phyloP scores from a whole-genome alignment of 2,888 invertebrate genomes.

The Syrphus vitripennis region DNA sequence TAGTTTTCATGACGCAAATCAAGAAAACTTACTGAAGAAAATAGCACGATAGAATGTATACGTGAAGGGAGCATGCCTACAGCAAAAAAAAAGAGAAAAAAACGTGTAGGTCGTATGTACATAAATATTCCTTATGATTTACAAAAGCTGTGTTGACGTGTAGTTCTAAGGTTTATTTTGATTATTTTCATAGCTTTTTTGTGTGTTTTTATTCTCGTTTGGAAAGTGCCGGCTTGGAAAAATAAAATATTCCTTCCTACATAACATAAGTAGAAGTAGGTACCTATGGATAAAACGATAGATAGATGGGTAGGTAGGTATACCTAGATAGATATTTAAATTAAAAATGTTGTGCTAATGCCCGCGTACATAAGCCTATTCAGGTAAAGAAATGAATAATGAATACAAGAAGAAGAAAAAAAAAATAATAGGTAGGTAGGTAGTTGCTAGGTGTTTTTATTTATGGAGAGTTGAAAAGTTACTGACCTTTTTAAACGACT shows the following conservation, averaged over 20 bases:
- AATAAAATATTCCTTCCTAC: not conserved
- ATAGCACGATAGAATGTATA: not conserved
- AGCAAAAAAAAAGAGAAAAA: not conserved
- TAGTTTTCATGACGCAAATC: slow-evolving; percentile 30
- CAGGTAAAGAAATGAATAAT: not conserved
- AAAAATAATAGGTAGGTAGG: too few species aligned
- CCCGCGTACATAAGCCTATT: not conserved
- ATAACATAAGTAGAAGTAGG: not conserved
- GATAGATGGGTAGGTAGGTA: not conserved
- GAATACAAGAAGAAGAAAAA: not conserved
- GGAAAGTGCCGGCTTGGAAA: slow-evolving; percentile 14
- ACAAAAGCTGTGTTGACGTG: slow-evolving; percentile 24
- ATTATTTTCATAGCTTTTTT: slow-evolving; percentile 6
- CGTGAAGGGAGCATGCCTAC: slow-evolving; percentile 23
- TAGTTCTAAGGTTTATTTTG: slow-evolving; percentile 17
- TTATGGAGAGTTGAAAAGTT: slow-evolving; percentile 16
- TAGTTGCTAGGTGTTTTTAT: slow-evolving; percentile 1
- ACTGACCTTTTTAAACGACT: slow-evolving; percentile 35
- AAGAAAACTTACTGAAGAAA: slow-evolving; percentile 9
- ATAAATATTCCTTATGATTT: not conserved
- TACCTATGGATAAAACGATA: not conserved
- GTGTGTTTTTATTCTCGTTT: not conserved
- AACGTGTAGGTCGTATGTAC: not conserved
- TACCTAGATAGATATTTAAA: slow-evolving; percentile 19
- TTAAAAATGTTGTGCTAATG: slow-evolving; percentile 27